These are phyloP conservation scores for Hirudinaria manillensis DNA, from an alignment of 2,888 invertebrate species.

Conservation along the genomic window DNA sequence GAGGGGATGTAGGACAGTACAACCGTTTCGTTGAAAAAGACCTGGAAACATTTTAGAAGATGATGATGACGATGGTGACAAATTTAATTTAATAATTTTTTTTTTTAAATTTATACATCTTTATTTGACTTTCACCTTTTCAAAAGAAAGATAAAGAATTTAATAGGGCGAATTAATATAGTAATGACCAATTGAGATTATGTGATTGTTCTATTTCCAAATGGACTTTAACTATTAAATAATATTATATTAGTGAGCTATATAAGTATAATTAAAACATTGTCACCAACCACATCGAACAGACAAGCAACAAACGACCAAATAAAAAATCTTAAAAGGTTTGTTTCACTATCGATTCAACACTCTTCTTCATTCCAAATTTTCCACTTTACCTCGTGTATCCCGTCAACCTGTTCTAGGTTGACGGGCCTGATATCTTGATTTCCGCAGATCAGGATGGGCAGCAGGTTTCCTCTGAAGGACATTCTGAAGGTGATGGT, in stretches of 20 bases:
- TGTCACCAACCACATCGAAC: no score
- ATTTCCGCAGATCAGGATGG: slow-evolving; percentile 16
- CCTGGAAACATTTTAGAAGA: neutral
- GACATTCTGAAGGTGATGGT: slow-evolving; percentile 6
- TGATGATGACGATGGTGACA: no score
- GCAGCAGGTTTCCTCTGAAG: slow-evolving; percentile 18
- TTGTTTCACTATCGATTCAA: no score
- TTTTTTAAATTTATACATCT: neutral
- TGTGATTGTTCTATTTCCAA: no score
- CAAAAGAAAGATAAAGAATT: slow-evolving; percentile 2
- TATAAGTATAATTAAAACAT: no score
- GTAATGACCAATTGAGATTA: no score
- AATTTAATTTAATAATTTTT: neutral
- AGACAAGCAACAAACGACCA: no score
- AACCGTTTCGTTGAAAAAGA: neutral
- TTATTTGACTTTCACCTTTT: neutral
- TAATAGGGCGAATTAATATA: neutral
- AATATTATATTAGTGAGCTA: no score
- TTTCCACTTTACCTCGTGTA: no score
- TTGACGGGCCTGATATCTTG: neutral
- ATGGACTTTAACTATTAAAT: no score
- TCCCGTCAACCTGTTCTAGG: neutral
- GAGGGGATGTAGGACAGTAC: neutral
- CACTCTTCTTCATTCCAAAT: no score
- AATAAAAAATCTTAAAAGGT: no score